Base-by-base conservation (phyloP, 2,113 vertebrate species). In the Thomomys bottae region DNA sequence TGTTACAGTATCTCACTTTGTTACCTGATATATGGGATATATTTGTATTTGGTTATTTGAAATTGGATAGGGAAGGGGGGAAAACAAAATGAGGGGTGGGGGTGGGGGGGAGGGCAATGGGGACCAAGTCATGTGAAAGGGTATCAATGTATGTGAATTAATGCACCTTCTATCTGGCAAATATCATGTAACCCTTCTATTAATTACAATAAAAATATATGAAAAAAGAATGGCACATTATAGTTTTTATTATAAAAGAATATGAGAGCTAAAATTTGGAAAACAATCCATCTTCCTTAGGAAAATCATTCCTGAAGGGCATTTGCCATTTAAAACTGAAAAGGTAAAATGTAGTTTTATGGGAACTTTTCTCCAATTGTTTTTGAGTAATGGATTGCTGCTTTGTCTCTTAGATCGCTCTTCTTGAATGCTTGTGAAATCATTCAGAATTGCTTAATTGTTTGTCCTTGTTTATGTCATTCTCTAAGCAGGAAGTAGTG, bases 361-460 rank as follows among this genome's bases (percentile, higher is more conserved):
- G 34, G 59, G 42, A 85, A 61, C 75, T 90, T 87, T 94, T 86
- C 67, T 94, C 66, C 20, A n/a, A 70, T 88, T 86, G 45, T 36
- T 86, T 59, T n/a, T 28, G 71, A 59, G 59, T 57, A 82, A 38
- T 59, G 24, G 23, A 57, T 79, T 49, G 28, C 71, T 9, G 75
- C 66, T 4, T 90, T 64, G 57, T 71, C 54, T 92, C 21, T 77
- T 40, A 84, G 78, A 72, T 40, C 8, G 61, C n/a, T 86, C 36
- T 87, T 81, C 20, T 88, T 92, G 61, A 83, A 36, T 71, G 76
- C 81, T 79, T 80, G 5, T 94, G 28, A 84, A 72, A 68, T 57
- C 38, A 81, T 12, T 57, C 70, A 68, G 23, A 49, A 26, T 54
- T 26, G 0, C 59, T 92, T 94, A 72, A 68, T 67, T 54, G 20